Base-by-base conservation (phyloP, 2,113 vertebrate species). In the Symphodus melops region DNA sequence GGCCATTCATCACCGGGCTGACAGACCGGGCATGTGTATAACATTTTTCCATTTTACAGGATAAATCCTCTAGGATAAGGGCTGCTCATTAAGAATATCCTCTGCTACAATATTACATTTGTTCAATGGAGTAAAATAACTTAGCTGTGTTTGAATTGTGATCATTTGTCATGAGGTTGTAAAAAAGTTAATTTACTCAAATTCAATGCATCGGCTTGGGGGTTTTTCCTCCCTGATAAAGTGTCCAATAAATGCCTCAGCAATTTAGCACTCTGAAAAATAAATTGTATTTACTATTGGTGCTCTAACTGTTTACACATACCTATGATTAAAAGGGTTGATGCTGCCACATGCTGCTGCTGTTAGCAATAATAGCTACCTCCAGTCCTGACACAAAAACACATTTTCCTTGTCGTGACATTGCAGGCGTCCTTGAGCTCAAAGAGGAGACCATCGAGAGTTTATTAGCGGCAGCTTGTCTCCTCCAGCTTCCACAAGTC, bases 401-500 rank as follows among this genome's bases (percentile, higher is more conserved):
- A 33, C 44, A 23, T 60, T 83, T 65, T 33, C 20, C 52, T 63
- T 85, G 49, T 82, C 62, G 28, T 73, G 72, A 86, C 68, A 79
- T 54, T 83, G 46, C 91, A 99, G 97, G 98, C 84, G 91, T 96
- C 88, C 95, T 99, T 20, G 96, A 99, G 85, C 82, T 99, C 64
- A 98, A 97, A 86, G 97, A 99, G 89, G 97, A 99, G 84, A 98
- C 96, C 4, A 97, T 99, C 71, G 97, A 99, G 92, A 98, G 95
- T 83, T 91, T 99, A 87, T 89, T 99, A 91, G 94, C 97, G 49
- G 96, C 96, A 49, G 97, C 98, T 12, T 99, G 97, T 89, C 96
- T 99, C 17, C 95, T 99, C 1, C 97, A 99, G 93, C 96, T 99
- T 42, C 94, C 96, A 57, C 97, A 96, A 91, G 98, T 99, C 62